phyloP scores from a whole-genome alignment of 2,113 vertebrate genomes.

The Cygnus buccinator region DNA sequence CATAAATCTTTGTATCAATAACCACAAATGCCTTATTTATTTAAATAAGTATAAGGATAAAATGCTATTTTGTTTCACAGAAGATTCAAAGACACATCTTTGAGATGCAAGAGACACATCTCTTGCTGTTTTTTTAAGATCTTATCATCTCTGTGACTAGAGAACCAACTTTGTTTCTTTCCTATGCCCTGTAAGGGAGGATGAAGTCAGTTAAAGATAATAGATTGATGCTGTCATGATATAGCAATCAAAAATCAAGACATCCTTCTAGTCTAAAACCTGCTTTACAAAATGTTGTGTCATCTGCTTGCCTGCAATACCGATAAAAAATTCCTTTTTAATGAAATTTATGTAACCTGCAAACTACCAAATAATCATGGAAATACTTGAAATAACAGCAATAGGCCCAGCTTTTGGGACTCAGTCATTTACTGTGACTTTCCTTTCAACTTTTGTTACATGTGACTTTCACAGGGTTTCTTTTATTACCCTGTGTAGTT shows the following conservation, averaged over 20 bases:
- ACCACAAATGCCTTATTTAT: background rate
- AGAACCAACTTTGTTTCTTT: background rate
- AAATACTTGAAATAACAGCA: background rate
- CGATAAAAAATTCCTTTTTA: background rate
- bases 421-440: background rate
- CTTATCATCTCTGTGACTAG: background rate
- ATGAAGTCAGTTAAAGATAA: background rate
- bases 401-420: background rate
- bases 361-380: background rate
- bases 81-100: background rate
- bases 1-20: background rate
- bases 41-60: background rate
- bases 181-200: background rate
- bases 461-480: conserved; percentile 61
- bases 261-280: background rate
- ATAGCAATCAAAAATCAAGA: background rate
- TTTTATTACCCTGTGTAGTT: conserved; percentile 47
- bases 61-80: background rate
- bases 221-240: background rate
- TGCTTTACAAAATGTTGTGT: background rate
- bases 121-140: background rate
- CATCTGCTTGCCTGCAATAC: background rate
- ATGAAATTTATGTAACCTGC: background rate
- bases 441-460: conserved; percentile 7
- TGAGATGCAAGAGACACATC: too few relatives aligned